Base-by-base conservation (phyloP, 2,113 vertebrate genomes). In the Dissostichus mawsoni region DNA sequence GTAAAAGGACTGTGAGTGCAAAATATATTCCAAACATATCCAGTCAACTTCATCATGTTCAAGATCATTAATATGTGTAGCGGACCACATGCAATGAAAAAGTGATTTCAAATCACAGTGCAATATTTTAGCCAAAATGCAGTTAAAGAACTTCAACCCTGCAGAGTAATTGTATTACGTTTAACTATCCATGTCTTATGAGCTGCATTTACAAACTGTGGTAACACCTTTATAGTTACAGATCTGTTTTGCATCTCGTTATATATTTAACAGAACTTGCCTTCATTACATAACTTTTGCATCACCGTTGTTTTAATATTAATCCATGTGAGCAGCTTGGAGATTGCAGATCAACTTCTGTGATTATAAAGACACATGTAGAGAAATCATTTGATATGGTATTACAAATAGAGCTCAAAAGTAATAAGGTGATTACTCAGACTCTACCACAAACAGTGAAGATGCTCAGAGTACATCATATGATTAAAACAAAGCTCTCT, bases 391-490 rank as follows among this genome's bases (percentile, higher is more conserved):
- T 25, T 53, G 13, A 44, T 75, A 17, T 14, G 0, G n/a, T 29
- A 10, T 55, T 44, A 45, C 17, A 70, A 57, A 36, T 25, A 45
- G 20, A 74, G 41, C 8, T 56, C 29, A 62, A 63, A 14, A 36
- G 2, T 10, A 50, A 23, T 50, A 25, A 62, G 33, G 62, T 47
- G 13, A 55, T 58, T 58, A 70, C 45, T 76, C 47, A 71, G 41
- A 29, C 66, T 65, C 20, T 9, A 41, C 23, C 45, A 51, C 23
- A 57, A 72, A 62, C 25, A 59, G 20, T 20, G 41, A 53, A 57
- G 73, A 84, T 88, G 58, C 83, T 83, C 55, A 64, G 73, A 59
- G 66, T 87, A 78, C 77, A 63, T 48, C 55, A 29, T 62, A 23
- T 69, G 56, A 76, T 84, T 33, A 72, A 81, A 88, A 73, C 18